Base-by-base conservation (phyloP, 92 coral and sea anemone genomes). In the Epizoanthus illoricatus region DNA sequence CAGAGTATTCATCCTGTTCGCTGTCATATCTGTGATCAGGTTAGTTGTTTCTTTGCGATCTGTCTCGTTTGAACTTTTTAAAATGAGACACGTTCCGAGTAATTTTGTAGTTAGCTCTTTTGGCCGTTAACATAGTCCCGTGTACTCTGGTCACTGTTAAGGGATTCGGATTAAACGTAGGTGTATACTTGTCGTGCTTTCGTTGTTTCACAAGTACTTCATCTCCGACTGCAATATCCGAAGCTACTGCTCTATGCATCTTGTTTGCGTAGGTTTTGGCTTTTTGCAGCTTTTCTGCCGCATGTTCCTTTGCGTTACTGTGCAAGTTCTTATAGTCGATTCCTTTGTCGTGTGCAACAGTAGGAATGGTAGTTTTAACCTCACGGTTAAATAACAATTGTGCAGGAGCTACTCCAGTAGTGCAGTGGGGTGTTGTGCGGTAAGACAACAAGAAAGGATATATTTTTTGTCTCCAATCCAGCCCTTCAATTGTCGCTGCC, bases 61-160 rank as follows among this genome's bases (percentile, higher is more conserved):
- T 69, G 73, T 15, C 45, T 18, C 56, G 63, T 42, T 16, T 47
- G 57, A 52, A 81, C 52, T 69, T 81, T 76, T 70, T 81, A 66
- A 81, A 81, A 49, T 81, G 68, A 21, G 79, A 81, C 13, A 81
- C 79, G 52, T 81, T 81, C 62, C 85, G 57, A 39, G 85, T 81
- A 41, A 70, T 58, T 54, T 43, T 21, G 65, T 81, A 81, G 23
- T 36, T 65, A 19, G 36, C 45, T 70, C 85, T 24, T 70, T 68
- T 47, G 4, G 79, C 69, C 2, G 85, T 81, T 13, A 70, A 5
- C 79, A 81, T 81, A 5, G 79, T 70, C 63, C 85, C 85, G 19
- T 81, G 67, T 39, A 81, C 79, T 81, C 45, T 15, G 67, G 58
- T 81, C 49, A 81, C 85, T 21, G 75, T 56, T 42, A 81, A 52